Evolutionary conservation across 2,113 vertebrate genomes (phyloP).

Genomic region (Laticauda colubrina): DNA sequence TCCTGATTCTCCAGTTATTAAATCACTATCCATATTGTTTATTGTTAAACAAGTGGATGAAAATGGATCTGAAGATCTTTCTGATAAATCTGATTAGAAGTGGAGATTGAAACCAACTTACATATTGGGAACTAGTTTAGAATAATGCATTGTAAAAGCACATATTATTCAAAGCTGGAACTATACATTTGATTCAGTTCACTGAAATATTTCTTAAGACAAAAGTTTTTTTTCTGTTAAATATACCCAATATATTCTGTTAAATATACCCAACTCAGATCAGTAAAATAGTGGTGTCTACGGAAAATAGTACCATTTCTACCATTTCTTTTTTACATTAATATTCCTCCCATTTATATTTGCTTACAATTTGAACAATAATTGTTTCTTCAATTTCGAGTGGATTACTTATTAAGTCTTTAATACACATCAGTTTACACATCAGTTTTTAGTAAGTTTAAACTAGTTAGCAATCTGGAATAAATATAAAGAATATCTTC

Average conservation of each 20-base stretch:
- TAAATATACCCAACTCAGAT: neutral
- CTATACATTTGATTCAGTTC: neutral
- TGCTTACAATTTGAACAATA: neutral
- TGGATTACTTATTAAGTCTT: neutral
- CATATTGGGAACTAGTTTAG: neutral
- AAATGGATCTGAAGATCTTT: neutral
- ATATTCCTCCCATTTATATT: neutral
- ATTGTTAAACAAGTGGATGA: neutral
- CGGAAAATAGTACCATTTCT: accelerated
- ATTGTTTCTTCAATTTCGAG: neutral
- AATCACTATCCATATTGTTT: neutral
- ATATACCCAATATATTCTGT: neutral
- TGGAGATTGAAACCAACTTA: neutral
- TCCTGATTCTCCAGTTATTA: neutral
- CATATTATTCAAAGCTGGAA: neutral
- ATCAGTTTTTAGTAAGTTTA: neutral
- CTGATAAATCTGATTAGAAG: neutral
- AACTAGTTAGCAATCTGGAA: neutral
- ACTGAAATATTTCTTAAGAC: neutral
- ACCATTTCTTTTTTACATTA: neutral
- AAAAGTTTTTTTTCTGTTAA: no score
- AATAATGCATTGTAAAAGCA: neutral
- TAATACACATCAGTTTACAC: neutral
- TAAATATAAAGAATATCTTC: neutral
- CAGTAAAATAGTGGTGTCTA: neutral